A percentile compares a stretch with the other conserved stretches of the same genome.
Evolutionary conservation across 2,113 vertebrate genomes (phyloP).

Genomic region (Passer montanus): DNA sequence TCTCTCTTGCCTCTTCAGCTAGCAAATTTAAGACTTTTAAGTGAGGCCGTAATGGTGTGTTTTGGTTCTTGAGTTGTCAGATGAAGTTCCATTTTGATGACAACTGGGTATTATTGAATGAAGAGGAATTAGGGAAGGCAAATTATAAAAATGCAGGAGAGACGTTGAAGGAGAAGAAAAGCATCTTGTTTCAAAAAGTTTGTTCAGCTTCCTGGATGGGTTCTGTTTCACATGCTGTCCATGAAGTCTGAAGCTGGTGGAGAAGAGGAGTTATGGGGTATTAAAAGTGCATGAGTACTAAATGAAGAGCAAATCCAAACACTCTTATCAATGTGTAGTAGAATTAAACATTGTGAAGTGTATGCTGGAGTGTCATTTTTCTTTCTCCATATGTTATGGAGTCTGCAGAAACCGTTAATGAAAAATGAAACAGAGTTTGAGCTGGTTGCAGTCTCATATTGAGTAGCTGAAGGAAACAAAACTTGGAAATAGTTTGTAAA

Average conservation of each 20-base stretch:
- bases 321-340: neutral
- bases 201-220: fast-evolving
- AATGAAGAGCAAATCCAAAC: neutral
- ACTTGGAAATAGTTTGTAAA: neutral
- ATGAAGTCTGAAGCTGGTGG: neutral
- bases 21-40: neutral
- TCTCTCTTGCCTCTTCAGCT: neutral
- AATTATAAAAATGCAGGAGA: neutral
- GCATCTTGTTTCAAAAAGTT: neutral
- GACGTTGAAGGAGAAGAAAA: neutral
- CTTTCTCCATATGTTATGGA: neutral
- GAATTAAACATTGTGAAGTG: neutral
- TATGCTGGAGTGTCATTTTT: neutral
- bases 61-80: neutral
- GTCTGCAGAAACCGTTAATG: neutral
- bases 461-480: neutral
- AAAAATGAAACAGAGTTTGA: neutral
- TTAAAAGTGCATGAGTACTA: neutral
- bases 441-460: neutral
- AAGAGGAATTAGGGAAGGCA: neutral
- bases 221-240: neutral
- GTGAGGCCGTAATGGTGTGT: neutral
- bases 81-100: neutral
- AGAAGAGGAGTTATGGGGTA: neutral
- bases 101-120: neutral